Evolutionary conservation across 2,113 vertebrate genomes (phyloP).

Genomic region (Syngnathus floridae): DNA sequence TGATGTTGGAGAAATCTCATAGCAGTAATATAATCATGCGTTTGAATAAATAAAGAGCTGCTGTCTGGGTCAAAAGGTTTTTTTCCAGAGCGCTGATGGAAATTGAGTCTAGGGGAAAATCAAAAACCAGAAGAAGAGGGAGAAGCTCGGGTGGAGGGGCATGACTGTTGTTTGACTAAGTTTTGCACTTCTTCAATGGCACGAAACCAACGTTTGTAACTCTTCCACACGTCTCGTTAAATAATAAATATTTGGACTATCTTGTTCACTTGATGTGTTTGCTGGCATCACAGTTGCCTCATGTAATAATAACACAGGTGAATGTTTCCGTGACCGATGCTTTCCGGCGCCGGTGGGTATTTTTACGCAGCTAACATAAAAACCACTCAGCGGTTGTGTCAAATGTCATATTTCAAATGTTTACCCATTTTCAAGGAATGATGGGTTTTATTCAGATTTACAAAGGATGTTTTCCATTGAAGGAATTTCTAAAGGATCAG

Average conservation of each 20-base stretch:
- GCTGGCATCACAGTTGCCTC: neutral
- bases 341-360: neutral
- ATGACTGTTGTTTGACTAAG: neutral
- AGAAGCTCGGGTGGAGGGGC: neutral
- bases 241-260: too few species aligned
- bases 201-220: too few species aligned
- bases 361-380: neutral
- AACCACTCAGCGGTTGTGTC: neutral
- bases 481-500: too few species aligned
- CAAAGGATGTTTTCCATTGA: too few species aligned
- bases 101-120: neutral
- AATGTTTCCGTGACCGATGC: neutral
- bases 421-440: too few species aligned
- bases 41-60: slow-evolving; percentile 1
- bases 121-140: neutral
- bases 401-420: too few species aligned
- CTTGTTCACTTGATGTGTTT: neutral
- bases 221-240: too few species aligned
- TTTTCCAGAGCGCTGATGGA: neutral
- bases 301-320: neutral
- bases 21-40: neutral
- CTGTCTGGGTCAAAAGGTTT: neutral
- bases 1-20: neutral
- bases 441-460: too few species aligned
- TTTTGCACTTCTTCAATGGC: too few species aligned